These are phyloP conservation scores for Murina feae DNA, from an alignment of 2,113 vertebrate genomes.

Conservation along the genomic window DNA sequence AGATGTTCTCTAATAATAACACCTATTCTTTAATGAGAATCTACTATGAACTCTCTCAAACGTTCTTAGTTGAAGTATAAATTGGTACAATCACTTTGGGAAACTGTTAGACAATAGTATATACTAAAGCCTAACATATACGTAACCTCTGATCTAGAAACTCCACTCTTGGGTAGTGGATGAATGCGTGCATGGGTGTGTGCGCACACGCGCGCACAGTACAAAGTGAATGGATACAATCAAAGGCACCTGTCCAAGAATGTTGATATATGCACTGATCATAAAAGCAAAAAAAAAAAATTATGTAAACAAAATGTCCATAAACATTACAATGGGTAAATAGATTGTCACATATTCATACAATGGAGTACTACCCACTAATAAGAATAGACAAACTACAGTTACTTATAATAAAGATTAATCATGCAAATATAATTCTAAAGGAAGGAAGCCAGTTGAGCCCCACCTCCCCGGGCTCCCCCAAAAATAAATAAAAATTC, in stretches of 20 bases:
- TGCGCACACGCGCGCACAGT: no score
- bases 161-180: not conserved
- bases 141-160: not conserved
- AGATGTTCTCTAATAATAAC: not conserved
- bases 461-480: accelerated
- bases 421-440: not conserved
- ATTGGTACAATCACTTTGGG: not conserved
- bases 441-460: not conserved
- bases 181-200: not conserved
- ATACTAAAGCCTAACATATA: not conserved
- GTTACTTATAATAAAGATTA: not conserved
- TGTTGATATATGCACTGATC: not conserved
- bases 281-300: not conserved
- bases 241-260: not conserved
- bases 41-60: not conserved
- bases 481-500: not conserved
- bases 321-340: not conserved
- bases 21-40: not conserved
- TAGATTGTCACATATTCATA: not conserved
- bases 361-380: not conserved
- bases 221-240: not conserved
- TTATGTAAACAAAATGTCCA: not conserved
- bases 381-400: not conserved
- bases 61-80: not conserved
- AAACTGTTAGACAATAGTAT: not conserved